Evolutionary conservation across 2,113 vertebrate genomes (phyloP).

Genomic region (Pavo muticus): DNA sequence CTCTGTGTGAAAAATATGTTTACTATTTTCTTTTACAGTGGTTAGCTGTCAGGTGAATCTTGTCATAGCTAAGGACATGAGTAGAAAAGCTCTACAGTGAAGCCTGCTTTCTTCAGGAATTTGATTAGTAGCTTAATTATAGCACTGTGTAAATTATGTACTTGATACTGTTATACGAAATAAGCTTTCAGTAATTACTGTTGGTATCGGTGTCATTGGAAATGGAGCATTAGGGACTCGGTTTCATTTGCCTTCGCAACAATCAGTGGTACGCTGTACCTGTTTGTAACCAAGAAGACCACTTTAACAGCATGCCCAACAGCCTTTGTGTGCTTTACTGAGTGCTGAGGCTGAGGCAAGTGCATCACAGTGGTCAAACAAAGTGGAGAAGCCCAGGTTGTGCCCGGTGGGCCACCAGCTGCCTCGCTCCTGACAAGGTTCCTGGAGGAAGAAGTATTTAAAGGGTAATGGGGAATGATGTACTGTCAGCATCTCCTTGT

Average conservation of each 20-base stretch:
- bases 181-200: slow-evolving; percentile 24
- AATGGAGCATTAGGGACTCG: slow-evolving; percentile 10
- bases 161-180: slow-evolving; percentile 37
- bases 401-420: not conserved
- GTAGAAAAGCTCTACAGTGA: not conserved
- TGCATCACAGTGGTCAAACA: not conserved
- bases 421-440: not conserved
- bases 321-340: not conserved
- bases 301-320: not conserved
- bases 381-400: not conserved
- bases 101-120: slow-evolving; percentile 43
- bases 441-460: not conserved
- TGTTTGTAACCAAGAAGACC: not conserved
- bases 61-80: not conserved
- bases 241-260: slow-evolving; percentile 25
- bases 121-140: slow-evolving; percentile 61
- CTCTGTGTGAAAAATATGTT: not conserved
- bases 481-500: not conserved
- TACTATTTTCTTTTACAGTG: not conserved
- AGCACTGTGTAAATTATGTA: slow-evolving; percentile 30
- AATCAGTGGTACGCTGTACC: not conserved
- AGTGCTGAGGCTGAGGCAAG: not conserved
- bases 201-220: slow-evolving; percentile 14
- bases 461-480: not conserved
- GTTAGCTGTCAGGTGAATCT: slow-evolving; percentile 19